Evolutionary conservation across 2,888 invertebrate genomes (phyloP), one percentile per base, ranked within the genome.

Genomic region (Drosophila rubida): DNA sequence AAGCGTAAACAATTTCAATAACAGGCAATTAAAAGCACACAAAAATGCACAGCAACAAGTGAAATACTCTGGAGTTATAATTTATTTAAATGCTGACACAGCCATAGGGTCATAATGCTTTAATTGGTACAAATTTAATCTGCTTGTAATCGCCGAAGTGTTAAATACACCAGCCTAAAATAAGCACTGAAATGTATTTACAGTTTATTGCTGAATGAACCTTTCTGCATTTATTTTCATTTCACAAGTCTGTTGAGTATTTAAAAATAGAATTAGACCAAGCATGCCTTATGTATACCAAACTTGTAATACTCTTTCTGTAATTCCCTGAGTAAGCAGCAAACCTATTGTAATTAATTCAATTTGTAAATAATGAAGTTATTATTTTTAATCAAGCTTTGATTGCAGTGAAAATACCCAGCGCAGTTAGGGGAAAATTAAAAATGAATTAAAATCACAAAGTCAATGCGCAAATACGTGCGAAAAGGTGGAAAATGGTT

Each of bases 401-500:
- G 2, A 6, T 4, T 14, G 4, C 11, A 39, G 14, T 11, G 13
- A 11, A 9, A 2, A 22, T 11, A 22, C 23, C 41, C 42, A 6
- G 6, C 6, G 3, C 2, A 4, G 25, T 16, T 44, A 13, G 11
- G 16, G 13, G 19, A 39, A 32, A 11, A 44, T 13, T 9, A 11
- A 51, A 51, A 27, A 44, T 30, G 14, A 60, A 48, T 41, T 16
- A 48, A 46, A 61, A 41, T 55, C 41, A 46, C 27, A 55, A 49
- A 61, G 39, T n/a, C 23, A 41, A 51, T 11, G 19, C 3, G 16
- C 14, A 14, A 39, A 49, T 19, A 49, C 30, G 23, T 37, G 19
- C n/a, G 27, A 46, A 44, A 62, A 37, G 25, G 54, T 32, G 46
- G 6, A 41, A 54, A 54, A 23, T 11, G 4, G 19, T 32, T 7